These are phyloP conservation scores for Beris morrisii DNA, from an alignment of 2,888 invertebrate species.

Conservation along the genomic window DNA sequence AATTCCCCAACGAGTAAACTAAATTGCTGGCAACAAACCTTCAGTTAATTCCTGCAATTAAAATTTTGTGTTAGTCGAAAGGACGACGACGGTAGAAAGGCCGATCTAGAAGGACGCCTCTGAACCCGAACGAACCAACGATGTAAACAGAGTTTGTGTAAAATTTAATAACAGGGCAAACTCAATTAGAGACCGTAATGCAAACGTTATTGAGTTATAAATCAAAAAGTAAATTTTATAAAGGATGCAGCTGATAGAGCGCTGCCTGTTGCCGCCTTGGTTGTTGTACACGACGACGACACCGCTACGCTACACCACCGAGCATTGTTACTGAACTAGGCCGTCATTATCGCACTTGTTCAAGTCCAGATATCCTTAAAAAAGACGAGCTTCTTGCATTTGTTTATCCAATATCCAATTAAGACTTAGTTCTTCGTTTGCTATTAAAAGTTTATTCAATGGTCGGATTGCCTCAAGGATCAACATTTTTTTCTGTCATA, in stretches of 20 bases:
- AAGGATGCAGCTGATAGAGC: neutral
- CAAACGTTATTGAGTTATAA: constrained; percentile 37
- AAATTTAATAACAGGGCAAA: constrained; percentile 34
- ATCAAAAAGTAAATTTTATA: constrained; percentile 34
- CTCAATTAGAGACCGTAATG: constrained; percentile 34
- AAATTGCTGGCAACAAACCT: constrained; percentile 15
- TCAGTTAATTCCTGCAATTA: constrained; percentile 34
- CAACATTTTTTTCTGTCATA: too few species aligned
- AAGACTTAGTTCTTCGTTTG: neutral
- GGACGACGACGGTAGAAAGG: constrained; percentile 4
- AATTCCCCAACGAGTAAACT: too few species aligned
- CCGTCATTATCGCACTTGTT: constrained; percentile 31
- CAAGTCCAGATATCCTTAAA: constrained; percentile 17
- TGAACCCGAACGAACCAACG: too few species aligned
- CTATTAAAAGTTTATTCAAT: neutral
- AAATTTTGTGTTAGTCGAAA: constrained; percentile 22
- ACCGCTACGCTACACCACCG: too few species aligned
- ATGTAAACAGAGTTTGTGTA: constrained; percentile 7
- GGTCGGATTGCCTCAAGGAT: too few species aligned
- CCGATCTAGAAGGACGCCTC: neutral
- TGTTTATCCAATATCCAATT: constrained; percentile 32
- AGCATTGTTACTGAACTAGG: neutral
- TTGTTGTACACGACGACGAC: neutral
- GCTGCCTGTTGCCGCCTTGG: constrained; percentile 1
- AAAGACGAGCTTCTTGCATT: neutral